A percentile compares a stretch with the other conserved stretches of the same genome.
Evolutionary conservation across 2,888 invertebrate genomes (phyloP).

Genomic region (Synergus itoensis): DNA sequence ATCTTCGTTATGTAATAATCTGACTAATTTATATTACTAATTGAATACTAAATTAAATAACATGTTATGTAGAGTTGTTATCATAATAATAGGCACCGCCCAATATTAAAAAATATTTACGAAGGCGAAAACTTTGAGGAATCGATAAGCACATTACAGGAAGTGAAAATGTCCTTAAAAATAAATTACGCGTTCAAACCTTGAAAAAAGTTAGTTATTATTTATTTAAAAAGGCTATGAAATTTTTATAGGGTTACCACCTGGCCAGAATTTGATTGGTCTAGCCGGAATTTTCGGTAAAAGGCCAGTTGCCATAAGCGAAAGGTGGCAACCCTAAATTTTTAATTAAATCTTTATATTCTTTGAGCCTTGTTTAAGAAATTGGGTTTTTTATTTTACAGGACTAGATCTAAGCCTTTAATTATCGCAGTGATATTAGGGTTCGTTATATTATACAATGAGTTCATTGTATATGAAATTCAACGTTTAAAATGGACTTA

Average conservation of each 20-base stretch:
- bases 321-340: no score
- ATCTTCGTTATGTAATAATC: constrained; percentile 1
- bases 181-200: no score
- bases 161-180: neutral
- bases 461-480: constrained; percentile 81
- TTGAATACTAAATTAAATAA: neutral
- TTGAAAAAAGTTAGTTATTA: no score
- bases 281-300: no score
- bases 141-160: neutral
- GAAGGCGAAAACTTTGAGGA: neutral
- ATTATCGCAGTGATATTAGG: constrained; percentile 61
- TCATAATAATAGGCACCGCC: neutral
- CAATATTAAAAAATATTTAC: no score
- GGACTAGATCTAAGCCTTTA: constrained; percentile 64
- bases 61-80: neutral
- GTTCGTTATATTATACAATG: constrained; percentile 79
- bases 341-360: no score
- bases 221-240: no score
- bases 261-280: no score
- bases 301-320: no score
- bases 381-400: constrained; percentile 44
- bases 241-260: no score
- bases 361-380: neutral
- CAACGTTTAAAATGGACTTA: constrained; percentile 79
- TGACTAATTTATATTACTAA: neutral